Conservation (phyloP, 1,140 invertebrate species). For the Araneus ventricosus region DNA sequence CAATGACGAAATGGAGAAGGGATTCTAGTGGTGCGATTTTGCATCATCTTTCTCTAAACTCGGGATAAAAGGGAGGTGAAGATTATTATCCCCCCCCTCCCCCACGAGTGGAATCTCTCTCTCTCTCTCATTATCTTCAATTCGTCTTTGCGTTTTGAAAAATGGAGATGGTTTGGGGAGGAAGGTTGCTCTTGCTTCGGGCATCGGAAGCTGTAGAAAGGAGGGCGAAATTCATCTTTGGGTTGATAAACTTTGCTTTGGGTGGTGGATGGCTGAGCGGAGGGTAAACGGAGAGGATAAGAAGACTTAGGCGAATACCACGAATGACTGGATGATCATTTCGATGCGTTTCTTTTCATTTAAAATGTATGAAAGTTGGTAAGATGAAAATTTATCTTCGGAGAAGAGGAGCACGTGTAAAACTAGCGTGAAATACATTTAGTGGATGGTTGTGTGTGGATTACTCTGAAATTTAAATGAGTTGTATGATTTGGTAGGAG, state of each 20-base stretch:
- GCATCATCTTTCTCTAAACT: background rate
- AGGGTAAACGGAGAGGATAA: background rate
- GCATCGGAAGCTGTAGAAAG: background rate
- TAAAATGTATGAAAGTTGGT: background rate
- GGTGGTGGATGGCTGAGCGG: no score
- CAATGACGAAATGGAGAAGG: slow-evolving; percentile 22
- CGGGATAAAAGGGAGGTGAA: background rate
- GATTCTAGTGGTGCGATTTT: background rate
- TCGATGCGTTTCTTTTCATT: background rate
- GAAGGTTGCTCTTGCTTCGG: background rate
- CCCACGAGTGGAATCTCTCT: background rate
- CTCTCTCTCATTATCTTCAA: background rate
- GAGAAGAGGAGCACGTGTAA: no score
- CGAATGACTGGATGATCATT: background rate
- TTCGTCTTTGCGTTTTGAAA: slow-evolving; percentile 23
- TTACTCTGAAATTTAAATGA: no score
- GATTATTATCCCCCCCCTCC: background rate
- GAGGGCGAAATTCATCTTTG: background rate
- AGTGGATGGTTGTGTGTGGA: no score
- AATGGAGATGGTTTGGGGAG: background rate
- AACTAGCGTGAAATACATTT: no score
- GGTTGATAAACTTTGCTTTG: background rate
- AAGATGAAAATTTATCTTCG: no score
- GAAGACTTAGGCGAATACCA: background rate
- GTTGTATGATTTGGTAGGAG: no score